Evolutionary conservation across 2,797 vertebrate species (phyloP), one percentile per base, ranked within the genome.

Genomic region (Melanotaenia maccullochi): DNA sequence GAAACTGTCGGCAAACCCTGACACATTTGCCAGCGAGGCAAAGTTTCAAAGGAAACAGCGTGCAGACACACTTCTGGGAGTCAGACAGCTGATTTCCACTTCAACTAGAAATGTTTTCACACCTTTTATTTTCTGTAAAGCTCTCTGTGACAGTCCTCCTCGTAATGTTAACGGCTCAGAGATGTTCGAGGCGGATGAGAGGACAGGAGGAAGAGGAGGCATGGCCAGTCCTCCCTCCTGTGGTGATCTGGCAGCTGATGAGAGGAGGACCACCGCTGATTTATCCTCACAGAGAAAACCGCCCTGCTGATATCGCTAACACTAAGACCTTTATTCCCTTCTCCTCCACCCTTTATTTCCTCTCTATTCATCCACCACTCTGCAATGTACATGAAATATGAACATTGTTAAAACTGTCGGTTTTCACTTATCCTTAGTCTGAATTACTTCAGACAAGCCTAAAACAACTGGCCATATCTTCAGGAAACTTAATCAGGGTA

Each of bases 231-330:
- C 8, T 54, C 44, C 65, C 38, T 67, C 78, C 82, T 61, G 73
- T 57, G 51, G 71, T 24, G 74, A 79, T 67, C 82, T 92, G 91
- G 86, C 86, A 59, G 72, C 12, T 62, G 83, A 90, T 90, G 75
- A 90, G 76, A 92, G 79, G 55, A 85, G 54, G 65, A 71, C 14
- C 8, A n/a, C 75, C 70, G 72, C 71, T 71, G 84, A 82, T 83
- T 86, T 73, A 77, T 84, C 69, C 78, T 73, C 71, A 38, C 51
- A 71, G 59, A 78, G 47, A 78, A 58, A 76, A 80, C 65, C 0
- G 1, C 70, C 85, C 78, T 54, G 81, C 65, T 69, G 76, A 72
- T 40, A 18, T 54, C 7, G 22, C 82, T 82, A 65, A 83, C 56
- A 67, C 60, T 30, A 1, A 65, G 67, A 78, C 75, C 80, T 82